Conservation (phyloP, 2,888 invertebrate genomes). For the Caenorhabditis sp. region DNA sequence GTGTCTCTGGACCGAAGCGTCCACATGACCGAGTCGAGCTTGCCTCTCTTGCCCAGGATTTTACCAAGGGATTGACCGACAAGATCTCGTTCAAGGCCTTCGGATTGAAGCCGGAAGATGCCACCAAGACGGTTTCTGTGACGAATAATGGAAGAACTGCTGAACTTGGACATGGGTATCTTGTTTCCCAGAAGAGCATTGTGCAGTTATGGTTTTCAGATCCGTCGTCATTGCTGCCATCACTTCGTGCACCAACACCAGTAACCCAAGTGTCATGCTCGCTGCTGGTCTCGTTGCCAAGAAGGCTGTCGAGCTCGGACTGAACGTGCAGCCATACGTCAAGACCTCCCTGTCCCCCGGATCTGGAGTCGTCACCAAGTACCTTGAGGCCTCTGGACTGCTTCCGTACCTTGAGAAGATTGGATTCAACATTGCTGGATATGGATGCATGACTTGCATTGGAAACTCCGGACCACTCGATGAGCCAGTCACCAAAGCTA, state of each 20-base stretch:
- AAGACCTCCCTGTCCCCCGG: conserved; percentile 97
- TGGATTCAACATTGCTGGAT: conserved; percentile 93
- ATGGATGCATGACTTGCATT: conserved; percentile 99
- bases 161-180: conserved; percentile 62
- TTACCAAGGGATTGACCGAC: conserved; percentile 87
- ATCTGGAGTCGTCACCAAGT: conserved; percentile 93
- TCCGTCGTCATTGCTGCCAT: conserved; percentile 97
- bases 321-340: conserved; percentile 91
- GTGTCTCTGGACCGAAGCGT: conserved; percentile 95
- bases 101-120: conserved; percentile 72
- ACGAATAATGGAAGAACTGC: conserved; percentile 60
- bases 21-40: conserved; percentile 91
- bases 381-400: conserved; percentile 91
- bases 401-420: conserved; percentile 85
- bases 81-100: conserved; percentile 84
- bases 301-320: conserved; percentile 86
- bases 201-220: conserved; percentile 42
- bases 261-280: conserved; percentile 97
- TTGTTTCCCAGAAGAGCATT: too few relatives aligned
- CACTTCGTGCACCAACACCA: conserved; percentile 97
- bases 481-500: conserved; percentile 91
- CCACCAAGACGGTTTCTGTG: conserved; percentile 62
- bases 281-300: conserved; percentile 86
- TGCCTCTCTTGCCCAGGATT: conserved; percentile 91
- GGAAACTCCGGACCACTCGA: conserved; percentile 97